Base-by-base conservation (phyloP, 2,113 vertebrate species). In the Aix galericulata region DNA sequence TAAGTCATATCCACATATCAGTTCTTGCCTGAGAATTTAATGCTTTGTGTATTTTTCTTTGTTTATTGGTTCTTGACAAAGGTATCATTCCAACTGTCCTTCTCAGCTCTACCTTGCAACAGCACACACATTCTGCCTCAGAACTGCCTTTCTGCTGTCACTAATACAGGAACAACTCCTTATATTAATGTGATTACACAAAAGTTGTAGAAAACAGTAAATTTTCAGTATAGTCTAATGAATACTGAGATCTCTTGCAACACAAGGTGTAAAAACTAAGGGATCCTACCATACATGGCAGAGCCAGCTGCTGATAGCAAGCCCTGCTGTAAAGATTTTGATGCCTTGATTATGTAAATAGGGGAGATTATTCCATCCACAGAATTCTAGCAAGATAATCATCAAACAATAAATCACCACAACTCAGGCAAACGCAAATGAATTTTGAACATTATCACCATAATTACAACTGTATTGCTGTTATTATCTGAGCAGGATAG, bases 291-390 rank as follows among this genome's bases (percentile, higher is more conserved):
- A 18, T 89, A 91, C 29, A 2, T 13, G 26, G 55, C 22, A 67
- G 56, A 89, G 81, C 94, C 91, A 62, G 88, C 79, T 94, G 88
- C 88, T 80, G 63, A 75, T 17, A 89, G 92, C 77, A 7, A 77
- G 42, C 73, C 67, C 73, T 31, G 71, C 93, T 97, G 80, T 10
- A 3, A 83, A 91, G 90, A 21, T 90, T 89, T 85, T 36, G 42
- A 53, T 87, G 94, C 96, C 94, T 97, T 82, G 85, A 94, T 97
- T 97, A 97, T 96, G 96, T 88, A 97, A 96, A 96, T 97, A 42
- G 46, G 63, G 67, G 53, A 62, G 36, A 94, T 94, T 94, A 95
- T 96, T 82, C 88, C 84, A 56, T 88, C 86, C 88, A 79, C 85
- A 93, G 79, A 85, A 79, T 69, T 89, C 82, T 79, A 32, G 94